Conservation (phyloP, 30 jellyfish, hydroid and myxozoan species). For the Aurelia sp. region DNA sequence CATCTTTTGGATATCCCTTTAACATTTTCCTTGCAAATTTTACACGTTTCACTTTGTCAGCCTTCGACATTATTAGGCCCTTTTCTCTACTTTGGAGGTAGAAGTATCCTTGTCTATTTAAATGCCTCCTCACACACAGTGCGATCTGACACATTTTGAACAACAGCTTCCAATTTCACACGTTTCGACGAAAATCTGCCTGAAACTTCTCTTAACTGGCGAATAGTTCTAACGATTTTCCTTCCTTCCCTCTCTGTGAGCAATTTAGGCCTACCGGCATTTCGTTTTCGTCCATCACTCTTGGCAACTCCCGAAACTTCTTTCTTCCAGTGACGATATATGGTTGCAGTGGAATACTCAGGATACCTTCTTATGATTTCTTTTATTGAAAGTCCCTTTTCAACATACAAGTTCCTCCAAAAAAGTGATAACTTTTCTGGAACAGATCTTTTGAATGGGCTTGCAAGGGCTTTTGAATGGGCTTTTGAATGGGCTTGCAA, state of each 20-base stretch:
- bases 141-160: background rate
- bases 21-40: slow-evolving; percentile 1
- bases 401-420: too few species aligned
- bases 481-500: too few species aligned
- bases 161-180: background rate
- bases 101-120: background rate
- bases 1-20: slow-evolving; percentile 1
- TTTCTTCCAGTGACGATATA: too few species aligned
- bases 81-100: background rate
- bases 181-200: background rate
- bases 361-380: too few species aligned
- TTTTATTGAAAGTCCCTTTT: too few species aligned
- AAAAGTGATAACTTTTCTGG: too few species aligned
- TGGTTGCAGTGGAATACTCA: too few species aligned
- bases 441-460: too few species aligned
- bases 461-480: too few species aligned
- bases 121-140: background rate
- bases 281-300: background rate
- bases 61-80: slow-evolving; percentile 8
- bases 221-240: background rate
- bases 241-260: background rate
- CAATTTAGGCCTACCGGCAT: background rate
- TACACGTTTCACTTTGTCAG: background rate
- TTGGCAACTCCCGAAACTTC: too few species aligned
- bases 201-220: background rate